Conservation (phyloP, 2,797 vertebrate species). For the Urophycis tenuis region DNA sequence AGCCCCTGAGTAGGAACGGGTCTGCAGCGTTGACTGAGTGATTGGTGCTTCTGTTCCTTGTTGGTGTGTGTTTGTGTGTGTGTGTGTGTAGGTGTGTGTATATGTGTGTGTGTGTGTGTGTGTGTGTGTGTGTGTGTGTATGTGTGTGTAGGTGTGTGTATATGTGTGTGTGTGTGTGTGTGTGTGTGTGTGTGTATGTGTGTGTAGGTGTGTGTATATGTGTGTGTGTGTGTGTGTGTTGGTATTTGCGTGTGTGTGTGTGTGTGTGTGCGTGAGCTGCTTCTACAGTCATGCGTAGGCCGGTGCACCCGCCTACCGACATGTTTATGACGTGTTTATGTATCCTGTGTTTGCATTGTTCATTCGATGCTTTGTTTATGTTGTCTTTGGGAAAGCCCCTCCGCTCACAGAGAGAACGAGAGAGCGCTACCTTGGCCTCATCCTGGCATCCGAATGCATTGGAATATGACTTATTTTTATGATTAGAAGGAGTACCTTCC, state of each 20-base stretch:
- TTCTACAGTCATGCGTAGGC: neutral
- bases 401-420: neutral
- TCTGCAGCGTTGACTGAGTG: no score
- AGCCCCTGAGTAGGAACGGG: no score
- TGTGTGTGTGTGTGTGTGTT: conserved; percentile 1
- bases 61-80: no score
- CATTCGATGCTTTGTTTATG: neutral
- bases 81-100: no score
- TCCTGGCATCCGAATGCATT: neutral
- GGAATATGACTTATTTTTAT: neutral
- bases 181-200: no score
- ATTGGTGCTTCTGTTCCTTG: no score
- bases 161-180: no score
- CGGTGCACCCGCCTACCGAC: no score
- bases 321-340: neutral
- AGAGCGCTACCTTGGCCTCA: neutral
- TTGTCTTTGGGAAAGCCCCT: neutral
- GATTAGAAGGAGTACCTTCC: neutral
- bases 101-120: neutral
- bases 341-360: neutral
- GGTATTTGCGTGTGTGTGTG: neutral
- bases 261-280: neutral
- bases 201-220: neutral
- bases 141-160: neutral
- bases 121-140: neutral